Conservation (phyloP, 1,140 invertebrate genomes). For the Riptortus pedestris region DNA sequence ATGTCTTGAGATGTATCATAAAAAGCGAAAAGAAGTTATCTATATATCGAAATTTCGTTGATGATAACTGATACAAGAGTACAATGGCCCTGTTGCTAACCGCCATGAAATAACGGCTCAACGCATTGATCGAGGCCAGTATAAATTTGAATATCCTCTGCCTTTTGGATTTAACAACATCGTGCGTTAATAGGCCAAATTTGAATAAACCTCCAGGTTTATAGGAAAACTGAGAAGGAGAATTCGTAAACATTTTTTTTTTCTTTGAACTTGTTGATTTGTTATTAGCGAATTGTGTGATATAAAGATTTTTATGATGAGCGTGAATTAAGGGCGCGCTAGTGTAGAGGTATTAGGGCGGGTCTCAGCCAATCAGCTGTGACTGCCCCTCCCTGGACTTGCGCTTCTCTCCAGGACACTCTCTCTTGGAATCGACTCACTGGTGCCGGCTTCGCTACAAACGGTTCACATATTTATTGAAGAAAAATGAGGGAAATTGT, state of each 20-base stretch:
- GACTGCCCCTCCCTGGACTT: background rate
- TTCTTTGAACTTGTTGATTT: background rate
- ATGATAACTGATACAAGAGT: background rate
- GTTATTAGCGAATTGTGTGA: background rate
- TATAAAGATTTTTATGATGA: background rate
- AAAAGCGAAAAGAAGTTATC: no score
- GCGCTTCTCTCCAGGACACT: background rate
- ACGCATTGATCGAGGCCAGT: background rate
- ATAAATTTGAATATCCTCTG: background rate
- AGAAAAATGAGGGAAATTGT: slow-evolving; percentile 64
- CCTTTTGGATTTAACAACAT: background rate
- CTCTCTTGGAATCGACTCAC: background rate
- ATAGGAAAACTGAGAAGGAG: background rate
- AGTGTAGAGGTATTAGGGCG: background rate
- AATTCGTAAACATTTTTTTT: no score
- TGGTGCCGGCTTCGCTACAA: no score
- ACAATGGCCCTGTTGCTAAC: background rate
- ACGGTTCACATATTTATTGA: no score
- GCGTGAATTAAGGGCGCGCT: background rate
- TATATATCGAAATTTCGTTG: no score
- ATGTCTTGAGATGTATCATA: no score
- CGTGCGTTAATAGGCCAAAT: background rate
- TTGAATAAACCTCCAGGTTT: background rate
- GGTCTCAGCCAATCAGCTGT: background rate
- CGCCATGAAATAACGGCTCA: background rate